Conservation (phyloP, 2,797 vertebrate genomes). For the Synanceia verrucosa region DNA sequence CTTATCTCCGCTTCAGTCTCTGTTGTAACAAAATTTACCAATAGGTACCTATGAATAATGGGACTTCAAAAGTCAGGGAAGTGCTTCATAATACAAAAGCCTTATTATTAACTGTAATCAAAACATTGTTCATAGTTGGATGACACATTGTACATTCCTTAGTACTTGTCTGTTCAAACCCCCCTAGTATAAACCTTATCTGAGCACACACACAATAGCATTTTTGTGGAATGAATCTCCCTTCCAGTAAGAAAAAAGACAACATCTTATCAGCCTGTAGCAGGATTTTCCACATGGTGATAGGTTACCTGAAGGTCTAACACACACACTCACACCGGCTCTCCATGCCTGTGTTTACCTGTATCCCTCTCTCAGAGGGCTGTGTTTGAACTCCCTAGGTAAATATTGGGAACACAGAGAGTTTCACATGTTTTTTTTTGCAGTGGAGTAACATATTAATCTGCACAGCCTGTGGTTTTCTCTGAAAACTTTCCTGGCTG, state of each 20-base stretch:
- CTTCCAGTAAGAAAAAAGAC: conserved; percentile 11
- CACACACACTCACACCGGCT: background rate
- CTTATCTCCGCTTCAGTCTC: background rate
- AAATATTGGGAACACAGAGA: conserved; percentile 67
- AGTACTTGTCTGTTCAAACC: conserved; percentile 13
- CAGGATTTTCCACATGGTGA: conserved; percentile 18
- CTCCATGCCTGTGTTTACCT: conserved; percentile 45
- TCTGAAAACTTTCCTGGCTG: conserved; percentile 26
- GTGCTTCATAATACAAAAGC: conserved; percentile 10
- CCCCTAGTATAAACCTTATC: conserved; percentile 8
- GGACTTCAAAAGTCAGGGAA: background rate
- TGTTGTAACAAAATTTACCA: background rate
- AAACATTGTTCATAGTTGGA: conserved; percentile 29
- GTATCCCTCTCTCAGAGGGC: conserved; percentile 33
- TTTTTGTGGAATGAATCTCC: conserved; percentile 44
- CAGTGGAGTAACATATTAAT: conserved; percentile 33
- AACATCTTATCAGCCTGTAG: conserved; percentile 34
- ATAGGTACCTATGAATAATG: background rate
- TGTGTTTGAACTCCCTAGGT: conserved; percentile 66
- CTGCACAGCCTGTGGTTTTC: conserved; percentile 28
- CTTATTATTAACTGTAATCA: conserved; percentile 17
- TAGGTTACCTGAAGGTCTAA: conserved; percentile 49
- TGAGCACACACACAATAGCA: background rate
- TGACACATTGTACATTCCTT: conserved; percentile 34
- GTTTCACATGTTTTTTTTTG: too few species aligned